A percentile compares a stretch with the other conserved stretches of the same genome.
phyloP scores from a whole-genome alignment of 2,888 invertebrate species.

The Gasteruption jaculator region DNA sequence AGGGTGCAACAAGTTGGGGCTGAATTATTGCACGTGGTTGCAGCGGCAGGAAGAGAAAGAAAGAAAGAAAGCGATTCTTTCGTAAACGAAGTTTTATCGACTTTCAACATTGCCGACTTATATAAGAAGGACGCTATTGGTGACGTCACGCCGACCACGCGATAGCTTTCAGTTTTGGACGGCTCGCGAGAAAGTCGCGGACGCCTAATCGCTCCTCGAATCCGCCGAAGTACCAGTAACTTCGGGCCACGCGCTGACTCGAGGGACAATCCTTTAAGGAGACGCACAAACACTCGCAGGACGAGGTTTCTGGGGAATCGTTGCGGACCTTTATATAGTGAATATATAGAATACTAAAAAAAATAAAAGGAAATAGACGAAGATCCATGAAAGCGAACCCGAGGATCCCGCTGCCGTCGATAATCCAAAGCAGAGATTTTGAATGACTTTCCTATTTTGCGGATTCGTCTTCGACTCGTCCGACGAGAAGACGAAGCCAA shows the following conservation, averaged over 20 bases:
- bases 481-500: constrained; percentile 40
- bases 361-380: constrained; percentile 10
- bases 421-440: constrained; percentile 20
- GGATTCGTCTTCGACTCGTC: constrained; percentile 45
- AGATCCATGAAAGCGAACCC: constrained; percentile 11
- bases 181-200: no score
- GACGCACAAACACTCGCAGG: constrained; percentile 19
- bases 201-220: no score
- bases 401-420: constrained; percentile 4
- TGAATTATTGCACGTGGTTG: no score
- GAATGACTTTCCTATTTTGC: constrained; percentile 47
- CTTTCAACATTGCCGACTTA: no score
- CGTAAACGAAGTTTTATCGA: no score
- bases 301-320: constrained; percentile 15
- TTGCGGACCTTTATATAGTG: no score
- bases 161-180: no score
- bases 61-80: no score
- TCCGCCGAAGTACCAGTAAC: neutral
- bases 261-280: constrained; percentile 18
- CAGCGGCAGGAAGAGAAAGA: no score
- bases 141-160: no score
- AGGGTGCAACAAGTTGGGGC: no score
- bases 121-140: no score
- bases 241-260: constrained; percentile 26
- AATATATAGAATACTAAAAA: neutral